phyloP scores from a whole-genome alignment of 2,113 vertebrate species.

The Ailurus styani region DNA sequence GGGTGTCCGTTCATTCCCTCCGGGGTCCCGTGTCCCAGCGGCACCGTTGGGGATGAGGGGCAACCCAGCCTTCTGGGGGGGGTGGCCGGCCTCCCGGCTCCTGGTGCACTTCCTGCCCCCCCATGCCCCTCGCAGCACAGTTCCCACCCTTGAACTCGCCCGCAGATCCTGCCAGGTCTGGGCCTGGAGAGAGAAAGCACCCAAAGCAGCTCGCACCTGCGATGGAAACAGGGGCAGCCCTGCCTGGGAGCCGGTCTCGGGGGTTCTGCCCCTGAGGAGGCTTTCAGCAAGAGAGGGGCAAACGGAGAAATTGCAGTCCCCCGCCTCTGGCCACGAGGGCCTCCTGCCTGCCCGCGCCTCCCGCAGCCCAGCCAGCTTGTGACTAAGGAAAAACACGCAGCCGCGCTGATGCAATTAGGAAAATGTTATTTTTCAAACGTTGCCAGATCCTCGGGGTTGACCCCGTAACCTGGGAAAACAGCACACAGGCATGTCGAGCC shows the following conservation, averaged over 20 bases:
- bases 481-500: not conserved
- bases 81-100: not conserved
- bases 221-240: fast-evolving
- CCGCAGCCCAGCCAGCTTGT: not conserved
- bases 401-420: not conserved
- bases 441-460: not conserved
- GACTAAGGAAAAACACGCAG: not conserved
- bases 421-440: conserved; percentile 15
- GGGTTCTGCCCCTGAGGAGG: not conserved
- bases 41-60: fast-evolving
- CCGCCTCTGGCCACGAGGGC: fast-evolving
- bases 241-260: fast-evolving
- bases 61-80: fast-evolving
- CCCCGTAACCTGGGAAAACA: not conserved
- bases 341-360: not conserved
- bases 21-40: fast-evolving
- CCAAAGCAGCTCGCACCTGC: not conserved
- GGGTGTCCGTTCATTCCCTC: fast-evolving
- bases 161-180: fast-evolving
- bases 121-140: too few species aligned
- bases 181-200: not conserved
- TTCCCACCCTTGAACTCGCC: fast-evolving
- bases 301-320: not conserved
- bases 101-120: fast-evolving
- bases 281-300: not conserved